phyloP scores from a whole-genome alignment of 2,113 vertebrate genomes.

The Porphyrio hochstetteri region DNA sequence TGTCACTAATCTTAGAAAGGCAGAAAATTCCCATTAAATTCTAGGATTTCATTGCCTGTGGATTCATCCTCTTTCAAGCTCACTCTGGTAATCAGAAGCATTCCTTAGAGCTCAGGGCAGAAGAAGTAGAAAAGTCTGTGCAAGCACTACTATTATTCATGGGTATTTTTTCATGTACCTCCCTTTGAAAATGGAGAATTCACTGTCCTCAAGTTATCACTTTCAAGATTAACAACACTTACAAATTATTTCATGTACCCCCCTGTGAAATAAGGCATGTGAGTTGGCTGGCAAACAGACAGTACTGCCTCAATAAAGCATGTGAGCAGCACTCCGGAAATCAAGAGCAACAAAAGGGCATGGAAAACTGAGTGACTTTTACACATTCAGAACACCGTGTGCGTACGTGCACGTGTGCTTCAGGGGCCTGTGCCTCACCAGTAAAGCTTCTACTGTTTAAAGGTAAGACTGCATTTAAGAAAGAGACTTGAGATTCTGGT shows the following conservation, averaged over 20 bases:
- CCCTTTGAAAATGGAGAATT: background rate
- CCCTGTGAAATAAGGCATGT: background rate
- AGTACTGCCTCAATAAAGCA: background rate
- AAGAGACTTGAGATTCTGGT: background rate
- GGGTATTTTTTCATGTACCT: background rate
- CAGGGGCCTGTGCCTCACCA: background rate
- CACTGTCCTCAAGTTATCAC: background rate
- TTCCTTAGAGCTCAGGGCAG: background rate
- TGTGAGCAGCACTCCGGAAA: background rate
- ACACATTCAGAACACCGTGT: background rate
- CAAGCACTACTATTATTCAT: background rate
- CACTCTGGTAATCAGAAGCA: background rate
- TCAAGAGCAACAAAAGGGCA: background rate
- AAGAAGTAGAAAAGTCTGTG: background rate
- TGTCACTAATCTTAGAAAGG: background rate
- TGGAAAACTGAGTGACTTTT: background rate
- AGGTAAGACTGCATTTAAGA: background rate
- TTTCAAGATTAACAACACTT: background rate
- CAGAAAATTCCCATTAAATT: background rate
- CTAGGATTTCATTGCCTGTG: background rate
- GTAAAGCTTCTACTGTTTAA: background rate
- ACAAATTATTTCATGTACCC: background rate
- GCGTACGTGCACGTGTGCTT: too few species aligned
- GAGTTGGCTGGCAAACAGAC: background rate
- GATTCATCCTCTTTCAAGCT: background rate